phyloP scores from a whole-genome alignment of 2,797 vertebrate genomes.

The Borostomias antarcticus region DNA sequence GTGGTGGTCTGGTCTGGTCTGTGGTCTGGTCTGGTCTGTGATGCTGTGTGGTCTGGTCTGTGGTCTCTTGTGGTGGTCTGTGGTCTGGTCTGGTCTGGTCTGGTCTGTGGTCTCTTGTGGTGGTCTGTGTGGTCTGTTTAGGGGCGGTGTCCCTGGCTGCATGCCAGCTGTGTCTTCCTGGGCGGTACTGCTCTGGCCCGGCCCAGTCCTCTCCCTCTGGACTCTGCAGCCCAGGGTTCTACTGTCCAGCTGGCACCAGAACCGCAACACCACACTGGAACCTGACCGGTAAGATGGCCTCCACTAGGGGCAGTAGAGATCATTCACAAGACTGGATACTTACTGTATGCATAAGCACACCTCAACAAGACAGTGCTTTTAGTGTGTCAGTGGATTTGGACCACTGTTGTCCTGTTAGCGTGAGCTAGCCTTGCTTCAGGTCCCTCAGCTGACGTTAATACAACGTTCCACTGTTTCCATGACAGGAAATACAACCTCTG shows the following conservation, averaged over 20 bases:
- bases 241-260: constrained; percentile 75
- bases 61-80: no score
- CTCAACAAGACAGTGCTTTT: no score
- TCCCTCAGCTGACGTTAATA: constrained; percentile 48
- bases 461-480: constrained; percentile 48
- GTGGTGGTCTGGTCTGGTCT: no score
- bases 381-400: no score
- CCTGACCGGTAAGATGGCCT: constrained; percentile 46
- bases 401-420: no score
- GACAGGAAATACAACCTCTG: constrained; percentile 53
- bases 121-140: constrained; percentile 13
- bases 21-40: no score
- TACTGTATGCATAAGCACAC: no score
- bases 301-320: no score
- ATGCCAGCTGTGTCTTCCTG: constrained; percentile 80
- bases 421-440: no score
- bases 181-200: constrained; percentile 78
- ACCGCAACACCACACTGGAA: constrained; percentile 67
- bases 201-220: constrained; percentile 80
- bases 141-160: constrained; percentile 73
- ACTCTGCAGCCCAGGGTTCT: constrained; percentile 78
- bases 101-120: neutral
- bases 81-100: neutral
- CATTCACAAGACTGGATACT: no score
- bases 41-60: no score